A percentile compares a stretch with the other conserved stretches of the same genome.
Evolutionary conservation across 2,888 invertebrate species (phyloP).

Genomic region (Taphrorychus bicolor): DNA sequence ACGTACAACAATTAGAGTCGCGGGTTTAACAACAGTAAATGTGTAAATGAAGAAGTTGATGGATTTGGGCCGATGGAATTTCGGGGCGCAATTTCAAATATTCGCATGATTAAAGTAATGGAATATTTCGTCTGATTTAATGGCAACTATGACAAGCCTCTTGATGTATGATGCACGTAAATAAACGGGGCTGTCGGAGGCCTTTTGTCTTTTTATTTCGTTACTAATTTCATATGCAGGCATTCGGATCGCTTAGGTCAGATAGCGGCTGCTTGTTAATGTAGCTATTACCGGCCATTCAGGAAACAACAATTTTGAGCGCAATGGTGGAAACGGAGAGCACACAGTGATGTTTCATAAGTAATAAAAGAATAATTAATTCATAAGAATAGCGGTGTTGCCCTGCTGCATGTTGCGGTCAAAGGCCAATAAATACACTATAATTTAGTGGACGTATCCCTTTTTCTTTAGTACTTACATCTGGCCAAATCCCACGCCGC

Average conservation of each 20-base stretch:
- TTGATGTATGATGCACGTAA: slow-evolving; percentile 31
- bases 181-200: slow-evolving; percentile 20
- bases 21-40: no score
- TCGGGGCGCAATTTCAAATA: slow-evolving; percentile 37
- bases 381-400: slow-evolving; percentile 43
- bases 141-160: slow-evolving; percentile 29
- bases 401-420: slow-evolving; percentile 52
- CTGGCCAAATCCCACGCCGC: slow-evolving; percentile 28
- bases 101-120: slow-evolving; percentile 40
- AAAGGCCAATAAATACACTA: slow-evolving; percentile 50
- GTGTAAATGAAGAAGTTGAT: slow-evolving; percentile 10
- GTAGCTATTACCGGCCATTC: no score
- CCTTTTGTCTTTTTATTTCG: slow-evolving; percentile 14
- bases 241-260: slow-evolving; percentile 17
- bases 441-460: slow-evolving; percentile 29
- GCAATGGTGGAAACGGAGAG: not conserved
- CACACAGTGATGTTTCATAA: not conserved
- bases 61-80: slow-evolving; percentile 20
- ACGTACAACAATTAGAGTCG: no score
- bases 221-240: slow-evolving; percentile 31
- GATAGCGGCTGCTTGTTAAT: not conserved
- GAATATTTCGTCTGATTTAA: slow-evolving; percentile 32
- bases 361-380: slow-evolving; percentile 19
- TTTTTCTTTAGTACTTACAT: slow-evolving; percentile 18
- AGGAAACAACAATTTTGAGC: not conserved